These are phyloP conservation scores for Stichodactyla mertensii DNA, from an alignment of 64 coral and sea anemone species.

Conservation along the genomic window DNA sequence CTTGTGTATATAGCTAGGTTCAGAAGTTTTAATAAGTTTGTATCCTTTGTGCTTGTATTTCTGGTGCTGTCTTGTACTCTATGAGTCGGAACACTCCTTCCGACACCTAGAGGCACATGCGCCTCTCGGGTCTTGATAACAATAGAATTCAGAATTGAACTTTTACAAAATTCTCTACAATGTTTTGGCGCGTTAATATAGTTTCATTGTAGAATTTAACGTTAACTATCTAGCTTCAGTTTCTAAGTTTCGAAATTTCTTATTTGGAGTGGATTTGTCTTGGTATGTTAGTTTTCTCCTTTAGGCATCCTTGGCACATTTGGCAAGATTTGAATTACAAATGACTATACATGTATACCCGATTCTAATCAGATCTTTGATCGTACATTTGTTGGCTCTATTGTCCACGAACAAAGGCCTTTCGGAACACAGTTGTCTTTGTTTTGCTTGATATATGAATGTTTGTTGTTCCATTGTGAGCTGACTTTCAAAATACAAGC, in stretches of 20 bases:
- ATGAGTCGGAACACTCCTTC: background rate
- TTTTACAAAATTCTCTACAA: background rate
- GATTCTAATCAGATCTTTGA: background rate
- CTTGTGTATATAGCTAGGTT: background rate
- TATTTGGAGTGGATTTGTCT: background rate
- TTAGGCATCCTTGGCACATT: background rate
- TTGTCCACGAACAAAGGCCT: background rate
- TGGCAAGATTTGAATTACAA: slow-evolving; percentile 1
- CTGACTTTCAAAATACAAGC: background rate
- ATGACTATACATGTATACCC: background rate
- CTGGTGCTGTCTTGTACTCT: background rate
- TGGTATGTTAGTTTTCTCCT: background rate
- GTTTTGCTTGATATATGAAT: background rate
- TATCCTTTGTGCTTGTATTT: background rate
- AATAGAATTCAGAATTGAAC: background rate
- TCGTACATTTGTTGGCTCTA: background rate
- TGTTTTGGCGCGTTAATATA: background rate
- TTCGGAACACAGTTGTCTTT: background rate
- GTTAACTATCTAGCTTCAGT: background rate
- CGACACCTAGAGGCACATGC: background rate
- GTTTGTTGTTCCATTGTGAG: background rate
- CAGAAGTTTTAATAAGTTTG: background rate
- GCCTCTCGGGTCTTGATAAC: background rate
- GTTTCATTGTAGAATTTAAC: background rate
- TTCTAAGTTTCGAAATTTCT: background rate